Evolutionary conservation across 1,140 invertebrate species (phyloP).

Genomic region (Nasonia longicornis): DNA sequence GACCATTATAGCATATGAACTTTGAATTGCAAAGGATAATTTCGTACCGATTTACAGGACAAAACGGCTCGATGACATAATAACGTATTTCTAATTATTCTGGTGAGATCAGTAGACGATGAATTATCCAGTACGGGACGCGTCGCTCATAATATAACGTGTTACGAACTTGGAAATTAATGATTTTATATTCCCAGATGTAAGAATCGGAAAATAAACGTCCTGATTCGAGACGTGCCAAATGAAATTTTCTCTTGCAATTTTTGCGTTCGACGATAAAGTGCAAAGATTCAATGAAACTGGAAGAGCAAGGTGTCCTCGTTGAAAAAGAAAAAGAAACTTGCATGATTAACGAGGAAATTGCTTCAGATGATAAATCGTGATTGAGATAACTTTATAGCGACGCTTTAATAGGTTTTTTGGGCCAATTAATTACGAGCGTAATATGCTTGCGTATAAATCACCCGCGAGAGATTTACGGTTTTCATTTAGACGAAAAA

Average conservation of each 20-base stretch:
- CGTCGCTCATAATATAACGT: too few relatives aligned
- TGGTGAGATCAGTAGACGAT: background rate
- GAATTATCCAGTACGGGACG: background rate
- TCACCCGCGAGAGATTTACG: background rate
- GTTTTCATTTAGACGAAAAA: too few relatives aligned
- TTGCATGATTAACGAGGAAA: too few relatives aligned
- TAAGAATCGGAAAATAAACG: too few relatives aligned
- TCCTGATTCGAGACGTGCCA: too few relatives aligned
- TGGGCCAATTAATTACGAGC: background rate
- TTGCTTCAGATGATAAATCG: too few relatives aligned
- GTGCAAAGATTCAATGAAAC: too few relatives aligned
- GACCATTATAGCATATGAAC: too few relatives aligned
- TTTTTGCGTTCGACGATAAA: too few relatives aligned
- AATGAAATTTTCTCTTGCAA: background rate
- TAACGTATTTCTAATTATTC: slow-evolving; percentile 12
- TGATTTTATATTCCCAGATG: background rate
- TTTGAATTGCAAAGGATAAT: background rate
- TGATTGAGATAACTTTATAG: background rate
- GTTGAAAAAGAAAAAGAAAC: too few relatives aligned
- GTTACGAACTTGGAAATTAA: background rate
- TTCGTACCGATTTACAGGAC: background rate
- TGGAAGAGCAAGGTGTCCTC: too few relatives aligned
- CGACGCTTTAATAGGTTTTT: slow-evolving; percentile 10
- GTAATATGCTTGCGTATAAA: background rate
- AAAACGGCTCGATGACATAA: slow-evolving; percentile 1